Conservation (phyloP, 2,113 vertebrate genomes). For the Oreochromis niloticus region DNA sequence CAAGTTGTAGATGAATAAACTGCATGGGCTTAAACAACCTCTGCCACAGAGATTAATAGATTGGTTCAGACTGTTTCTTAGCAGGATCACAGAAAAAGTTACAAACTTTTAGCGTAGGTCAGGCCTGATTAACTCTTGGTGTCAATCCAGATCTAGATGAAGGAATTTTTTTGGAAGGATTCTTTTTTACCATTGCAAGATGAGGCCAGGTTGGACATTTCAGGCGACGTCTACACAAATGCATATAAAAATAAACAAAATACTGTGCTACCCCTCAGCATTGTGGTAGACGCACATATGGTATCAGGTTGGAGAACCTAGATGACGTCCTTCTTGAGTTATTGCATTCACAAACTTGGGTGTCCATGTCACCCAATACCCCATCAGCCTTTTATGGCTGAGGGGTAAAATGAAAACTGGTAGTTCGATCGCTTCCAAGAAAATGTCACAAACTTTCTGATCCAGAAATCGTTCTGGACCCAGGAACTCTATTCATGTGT, state of each 20-base stretch:
- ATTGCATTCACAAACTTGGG: background rate
- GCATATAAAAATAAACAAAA: background rate
- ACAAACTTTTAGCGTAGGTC: background rate
- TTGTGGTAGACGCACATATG: background rate
- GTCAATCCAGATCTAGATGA: background rate
- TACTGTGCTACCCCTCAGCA: background rate
- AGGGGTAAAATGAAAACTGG: background rate
- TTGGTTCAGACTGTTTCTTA: background rate
- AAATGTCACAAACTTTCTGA: background rate
- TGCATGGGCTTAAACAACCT: background rate
- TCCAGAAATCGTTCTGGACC: background rate
- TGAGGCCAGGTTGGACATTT: background rate
- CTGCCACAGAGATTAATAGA: background rate
- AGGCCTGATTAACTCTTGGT: background rate
- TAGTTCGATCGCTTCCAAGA: rapidly evolving
- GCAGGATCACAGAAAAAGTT: background rate
- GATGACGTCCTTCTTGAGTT: background rate
- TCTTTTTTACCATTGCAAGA: background rate
- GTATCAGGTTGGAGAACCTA: background rate
- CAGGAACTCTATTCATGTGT: background rate
- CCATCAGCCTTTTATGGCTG: background rate
- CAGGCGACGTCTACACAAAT: background rate
- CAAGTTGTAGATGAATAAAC: background rate
- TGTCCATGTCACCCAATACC: background rate
- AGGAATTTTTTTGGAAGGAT: background rate